Conservation (phyloP, 2,113 vertebrate genomes). For the Anthoscopus minutus region DNA sequence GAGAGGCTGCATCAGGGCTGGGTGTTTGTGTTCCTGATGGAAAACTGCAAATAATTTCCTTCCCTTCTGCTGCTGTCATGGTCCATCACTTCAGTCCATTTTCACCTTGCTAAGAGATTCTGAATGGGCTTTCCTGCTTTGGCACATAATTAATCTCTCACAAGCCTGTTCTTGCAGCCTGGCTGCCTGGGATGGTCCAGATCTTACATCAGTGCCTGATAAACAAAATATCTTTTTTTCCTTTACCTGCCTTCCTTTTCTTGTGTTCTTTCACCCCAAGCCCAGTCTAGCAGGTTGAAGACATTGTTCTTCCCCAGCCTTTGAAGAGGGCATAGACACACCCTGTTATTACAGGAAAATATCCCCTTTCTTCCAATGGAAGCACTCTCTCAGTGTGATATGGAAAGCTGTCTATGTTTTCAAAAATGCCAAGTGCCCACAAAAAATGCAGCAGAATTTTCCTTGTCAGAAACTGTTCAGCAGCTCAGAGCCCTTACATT, state of each 20-base stretch:
- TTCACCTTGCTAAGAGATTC: slow-evolving; percentile 67
- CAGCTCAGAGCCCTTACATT: background rate
- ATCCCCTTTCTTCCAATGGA: background rate
- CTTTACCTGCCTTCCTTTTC: background rate
- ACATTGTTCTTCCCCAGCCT: background rate
- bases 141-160: slow-evolving; percentile 71
- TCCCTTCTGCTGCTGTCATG: slow-evolving; percentile 49
- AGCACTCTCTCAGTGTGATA: background rate
- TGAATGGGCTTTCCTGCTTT: slow-evolving; percentile 48
- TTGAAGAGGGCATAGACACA: background rate
- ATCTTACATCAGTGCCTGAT: background rate
- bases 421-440: background rate
- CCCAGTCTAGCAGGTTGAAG: background rate
- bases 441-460: background rate
- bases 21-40: slow-evolving; percentile 55
- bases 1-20: background rate
- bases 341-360: background rate
- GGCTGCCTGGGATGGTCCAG: slow-evolving; percentile 5
- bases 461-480: background rate
- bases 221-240: background rate
- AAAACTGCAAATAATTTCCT: slow-evolving; percentile 64
- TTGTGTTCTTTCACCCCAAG: background rate
- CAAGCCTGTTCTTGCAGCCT: slow-evolving; percentile 51
- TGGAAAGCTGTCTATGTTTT: background rate
- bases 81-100: slow-evolving; percentile 69